phyloP scores from a whole-genome alignment of 2,888 invertebrate genomes.

The Nephrotoma guestfalica region DNA sequence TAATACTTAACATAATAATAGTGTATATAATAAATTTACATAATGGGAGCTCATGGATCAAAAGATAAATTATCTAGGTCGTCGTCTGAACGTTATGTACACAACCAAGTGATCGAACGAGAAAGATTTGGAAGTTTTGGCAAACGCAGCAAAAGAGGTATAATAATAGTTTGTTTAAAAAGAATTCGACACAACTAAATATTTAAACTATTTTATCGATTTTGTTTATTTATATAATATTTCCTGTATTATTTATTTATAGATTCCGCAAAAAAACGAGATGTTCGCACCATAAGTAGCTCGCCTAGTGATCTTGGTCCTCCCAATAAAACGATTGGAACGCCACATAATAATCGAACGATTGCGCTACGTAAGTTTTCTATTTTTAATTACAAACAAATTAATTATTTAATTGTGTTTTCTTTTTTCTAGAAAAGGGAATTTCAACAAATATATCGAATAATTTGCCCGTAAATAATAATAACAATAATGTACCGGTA shows the following conservation, averaged over 20 bases:
- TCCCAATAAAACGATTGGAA: slow-evolving; percentile 28
- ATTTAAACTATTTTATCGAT: neutral
- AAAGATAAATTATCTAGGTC: slow-evolving; percentile 57
- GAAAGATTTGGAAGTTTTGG: slow-evolving; percentile 57
- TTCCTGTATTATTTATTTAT: slow-evolving; percentile 11
- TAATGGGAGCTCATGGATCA: slow-evolving; percentile 62
- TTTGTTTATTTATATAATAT: neutral
- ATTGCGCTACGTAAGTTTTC: neutral
- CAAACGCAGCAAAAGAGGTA: slow-evolving; percentile 38
- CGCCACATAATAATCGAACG: slow-evolving; percentile 1
- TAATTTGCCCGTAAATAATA: neutral
- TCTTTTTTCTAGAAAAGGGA: neutral
- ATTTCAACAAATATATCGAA: neutral
- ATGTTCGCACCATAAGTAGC: slow-evolving; percentile 33
- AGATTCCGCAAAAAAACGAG: slow-evolving; percentile 34
- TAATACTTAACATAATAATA: neutral
- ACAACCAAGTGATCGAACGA: slow-evolving; percentile 41
- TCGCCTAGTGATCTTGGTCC: slow-evolving; percentile 33
- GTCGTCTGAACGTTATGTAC: slow-evolving; percentile 41
- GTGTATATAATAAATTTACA: neutral
- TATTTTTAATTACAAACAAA: neutral
- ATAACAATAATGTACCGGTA: neutral
- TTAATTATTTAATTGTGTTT: neutral
- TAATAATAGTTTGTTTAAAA: neutral
- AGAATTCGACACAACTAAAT: neutral